Evolutionary conservation across 2,797 vertebrate species (phyloP).

Genomic region (Coracias cyanogaster): DNA sequence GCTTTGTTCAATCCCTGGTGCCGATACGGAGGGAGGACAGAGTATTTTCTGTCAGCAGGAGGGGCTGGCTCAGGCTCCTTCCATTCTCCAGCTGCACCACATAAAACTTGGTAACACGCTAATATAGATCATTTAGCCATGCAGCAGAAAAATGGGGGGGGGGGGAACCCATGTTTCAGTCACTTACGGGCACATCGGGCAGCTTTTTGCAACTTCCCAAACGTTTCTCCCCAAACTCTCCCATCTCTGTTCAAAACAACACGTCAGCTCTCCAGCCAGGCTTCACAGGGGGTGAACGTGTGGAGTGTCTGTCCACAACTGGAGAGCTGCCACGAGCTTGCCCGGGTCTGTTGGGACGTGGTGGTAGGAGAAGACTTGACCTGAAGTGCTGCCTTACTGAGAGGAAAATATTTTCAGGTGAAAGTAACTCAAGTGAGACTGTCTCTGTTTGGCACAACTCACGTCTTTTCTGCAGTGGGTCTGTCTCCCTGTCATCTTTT

Average conservation of each 20-base stretch:
- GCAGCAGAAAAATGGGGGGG: not conserved
- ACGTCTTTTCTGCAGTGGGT: not conserved
- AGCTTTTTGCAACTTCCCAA: not conserved
- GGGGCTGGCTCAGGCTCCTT: not conserved
- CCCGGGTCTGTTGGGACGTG: not conserved
- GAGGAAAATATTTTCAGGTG: not conserved
- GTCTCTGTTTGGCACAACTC: not conserved
- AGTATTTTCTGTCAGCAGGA: slow-evolving; percentile 13
- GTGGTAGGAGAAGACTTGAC: not conserved
- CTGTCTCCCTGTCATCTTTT: not conserved
- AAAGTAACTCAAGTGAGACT: not conserved
- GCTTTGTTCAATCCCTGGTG: not conserved
- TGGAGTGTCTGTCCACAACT: not conserved
- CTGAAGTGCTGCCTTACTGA: not conserved
- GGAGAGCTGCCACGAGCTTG: not conserved
- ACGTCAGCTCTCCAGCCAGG: not conserved
- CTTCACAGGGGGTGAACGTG: not conserved
- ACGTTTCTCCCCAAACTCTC: not conserved
- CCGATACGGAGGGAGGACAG: not conserved
- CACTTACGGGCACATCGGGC: not conserved
- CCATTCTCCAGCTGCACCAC: slow-evolving; percentile 40
- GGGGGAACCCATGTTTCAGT: accelerated
- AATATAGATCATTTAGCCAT: not conserved
- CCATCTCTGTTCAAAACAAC: not conserved
- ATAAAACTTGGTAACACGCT: not conserved